phyloP scores from a whole-genome alignment of 2,797 vertebrate genomes.

The Podargus strigoides region DNA sequence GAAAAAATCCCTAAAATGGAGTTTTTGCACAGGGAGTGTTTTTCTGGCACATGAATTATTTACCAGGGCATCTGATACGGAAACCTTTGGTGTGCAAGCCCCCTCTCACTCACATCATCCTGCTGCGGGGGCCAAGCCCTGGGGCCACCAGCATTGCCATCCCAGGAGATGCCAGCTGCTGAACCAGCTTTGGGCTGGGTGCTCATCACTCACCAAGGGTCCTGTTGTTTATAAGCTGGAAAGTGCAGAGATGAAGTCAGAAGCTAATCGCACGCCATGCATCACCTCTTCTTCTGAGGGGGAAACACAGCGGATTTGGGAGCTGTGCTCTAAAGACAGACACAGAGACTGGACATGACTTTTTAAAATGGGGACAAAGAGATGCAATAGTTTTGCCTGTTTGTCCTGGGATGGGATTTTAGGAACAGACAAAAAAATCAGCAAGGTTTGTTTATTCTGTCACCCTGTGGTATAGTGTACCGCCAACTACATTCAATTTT shows the following conservation, averaged over 20 bases:
- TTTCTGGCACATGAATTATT: background rate
- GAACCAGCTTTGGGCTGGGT: background rate
- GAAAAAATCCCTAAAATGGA: background rate
- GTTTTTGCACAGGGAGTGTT: background rate
- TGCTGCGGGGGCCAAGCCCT: background rate
- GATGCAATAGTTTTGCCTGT: background rate
- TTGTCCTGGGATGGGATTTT: background rate
- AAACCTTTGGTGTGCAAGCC: background rate
- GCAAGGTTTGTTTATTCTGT: background rate
- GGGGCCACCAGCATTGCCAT: background rate
- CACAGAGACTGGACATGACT: background rate
- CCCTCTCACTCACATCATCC: fast-evolving
- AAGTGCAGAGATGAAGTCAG: background rate
- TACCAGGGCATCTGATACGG: background rate
- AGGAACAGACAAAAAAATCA: background rate
- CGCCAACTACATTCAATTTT: background rate
- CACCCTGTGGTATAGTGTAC: background rate
- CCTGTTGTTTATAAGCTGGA: background rate
- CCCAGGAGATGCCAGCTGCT: background rate
- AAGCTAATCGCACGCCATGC: background rate
- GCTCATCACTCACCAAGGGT: background rate
- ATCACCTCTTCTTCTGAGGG: background rate
- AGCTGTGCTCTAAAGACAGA: background rate
- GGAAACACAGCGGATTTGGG: background rate
- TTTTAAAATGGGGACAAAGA: background rate